Conservation (phyloP, 92 coral and sea anemone species). For the Isaurus tuberculatus region DNA sequence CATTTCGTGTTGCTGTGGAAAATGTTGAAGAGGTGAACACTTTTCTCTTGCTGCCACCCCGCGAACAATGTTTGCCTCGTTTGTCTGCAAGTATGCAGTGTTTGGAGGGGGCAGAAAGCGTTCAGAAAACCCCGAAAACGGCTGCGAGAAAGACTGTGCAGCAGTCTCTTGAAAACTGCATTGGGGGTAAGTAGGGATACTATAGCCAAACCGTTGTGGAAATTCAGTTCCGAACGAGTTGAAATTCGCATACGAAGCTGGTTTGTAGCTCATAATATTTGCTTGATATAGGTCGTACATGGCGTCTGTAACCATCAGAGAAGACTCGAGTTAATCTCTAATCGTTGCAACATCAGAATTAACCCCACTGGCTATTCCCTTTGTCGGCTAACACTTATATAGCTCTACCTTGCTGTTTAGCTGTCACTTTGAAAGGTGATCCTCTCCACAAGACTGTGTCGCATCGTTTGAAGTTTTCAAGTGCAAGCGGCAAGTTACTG, state of each 20-base stretch:
- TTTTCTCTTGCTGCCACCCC: neutral
- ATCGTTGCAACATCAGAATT: neutral
- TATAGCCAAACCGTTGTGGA: conserved; percentile 32
- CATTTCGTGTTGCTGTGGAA: conserved; percentile 24
- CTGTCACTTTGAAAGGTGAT: conserved; percentile 62
- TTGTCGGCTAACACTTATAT: conserved; percentile 66
- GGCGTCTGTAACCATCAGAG: neutral
- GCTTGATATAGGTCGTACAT: conserved; percentile 88
- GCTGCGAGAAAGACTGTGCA: conserved; percentile 10
- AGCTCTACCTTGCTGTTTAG: conserved; percentile 58
- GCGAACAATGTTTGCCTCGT: neutral
- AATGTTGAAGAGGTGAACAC: conserved; percentile 29
- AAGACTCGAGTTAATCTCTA: neutral
- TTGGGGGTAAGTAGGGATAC: conserved; percentile 32
- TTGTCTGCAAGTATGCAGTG: conserved; percentile 9
- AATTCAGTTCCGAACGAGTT: conserved; percentile 38
- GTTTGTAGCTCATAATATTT: conserved; percentile 52
- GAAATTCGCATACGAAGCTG: conserved; percentile 55
- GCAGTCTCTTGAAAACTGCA: conserved; percentile 34
- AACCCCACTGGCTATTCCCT: conserved; percentile 30
- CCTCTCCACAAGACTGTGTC: conserved; percentile 51
- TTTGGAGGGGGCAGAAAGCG: conserved; percentile 28
- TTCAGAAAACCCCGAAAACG: conserved; percentile 7
- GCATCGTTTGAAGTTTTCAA: conserved; percentile 72
- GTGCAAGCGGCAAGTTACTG: conserved; percentile 22